Evolutionary conservation across 2,797 vertebrate genomes (phyloP).

Genomic region (Dryobates pubescens): DNA sequence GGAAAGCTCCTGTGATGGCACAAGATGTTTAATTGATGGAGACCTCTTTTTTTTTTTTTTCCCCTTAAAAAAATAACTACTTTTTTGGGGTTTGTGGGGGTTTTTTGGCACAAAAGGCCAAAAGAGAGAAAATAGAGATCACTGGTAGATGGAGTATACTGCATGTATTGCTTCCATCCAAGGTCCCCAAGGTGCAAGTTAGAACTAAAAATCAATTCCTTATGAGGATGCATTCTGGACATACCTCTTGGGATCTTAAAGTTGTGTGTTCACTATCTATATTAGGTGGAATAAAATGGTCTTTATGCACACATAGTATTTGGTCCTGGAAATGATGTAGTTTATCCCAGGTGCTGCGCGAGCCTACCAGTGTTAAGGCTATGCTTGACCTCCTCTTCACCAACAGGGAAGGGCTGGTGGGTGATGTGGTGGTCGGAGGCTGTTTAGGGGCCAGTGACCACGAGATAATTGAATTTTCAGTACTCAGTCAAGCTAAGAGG

Average conservation of each 20-base stretch:
- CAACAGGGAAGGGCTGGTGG: no score
- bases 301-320: neutral
- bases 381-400: no score
- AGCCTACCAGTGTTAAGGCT: no score
- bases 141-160: neutral
- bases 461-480: no score
- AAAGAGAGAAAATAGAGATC: neutral
- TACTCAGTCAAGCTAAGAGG: no score
- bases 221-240: neutral
- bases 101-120: neutral
- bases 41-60: neutral
- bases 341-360: no score
- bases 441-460: no score
- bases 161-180: neutral
- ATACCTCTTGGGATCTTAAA: neutral
- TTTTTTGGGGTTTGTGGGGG: no score
- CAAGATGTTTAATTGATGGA: neutral
- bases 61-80: no score
- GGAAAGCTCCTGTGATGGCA: neutral
- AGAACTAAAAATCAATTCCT: neutral
- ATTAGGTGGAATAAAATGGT: neutral
- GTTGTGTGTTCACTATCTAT: neutral
- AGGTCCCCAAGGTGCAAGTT: neutral
- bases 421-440: no score
- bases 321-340: neutral